phyloP scores from a whole-genome alignment of 2,888 invertebrate species.

The Venusia cambrica region DNA sequence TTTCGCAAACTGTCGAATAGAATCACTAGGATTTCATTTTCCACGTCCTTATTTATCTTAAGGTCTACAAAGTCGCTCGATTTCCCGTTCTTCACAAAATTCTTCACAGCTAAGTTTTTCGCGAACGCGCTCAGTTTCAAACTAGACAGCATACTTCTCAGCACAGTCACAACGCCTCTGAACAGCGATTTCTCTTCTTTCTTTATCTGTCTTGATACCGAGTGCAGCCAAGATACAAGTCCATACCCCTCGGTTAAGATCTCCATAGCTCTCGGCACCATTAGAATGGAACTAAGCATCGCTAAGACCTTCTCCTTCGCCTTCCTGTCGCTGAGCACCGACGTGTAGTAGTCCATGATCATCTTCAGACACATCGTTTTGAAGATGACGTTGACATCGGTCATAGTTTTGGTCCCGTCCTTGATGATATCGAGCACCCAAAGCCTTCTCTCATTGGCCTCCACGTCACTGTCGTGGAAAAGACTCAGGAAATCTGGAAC shows the following conservation, averaged over 20 bases:
- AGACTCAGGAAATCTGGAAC: slow-evolving; percentile 95
- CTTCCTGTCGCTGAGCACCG: slow-evolving; percentile 82
- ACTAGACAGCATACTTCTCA: slow-evolving; percentile 55
- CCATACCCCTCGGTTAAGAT: slow-evolving; percentile 85
- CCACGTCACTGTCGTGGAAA: slow-evolving; percentile 89
- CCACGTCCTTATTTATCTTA: slow-evolving; percentile 60
- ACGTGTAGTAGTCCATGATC: slow-evolving; percentile 86
- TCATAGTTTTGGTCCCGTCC: slow-evolving; percentile 87
- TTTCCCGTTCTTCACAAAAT: slow-evolving; percentile 27
- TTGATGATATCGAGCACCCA: slow-evolving; percentile 90
- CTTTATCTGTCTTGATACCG: slow-evolving; percentile 44
- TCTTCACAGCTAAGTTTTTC: slow-evolving; percentile 41
- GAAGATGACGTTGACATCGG: slow-evolving; percentile 87
- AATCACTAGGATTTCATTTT: slow-evolving; percentile 55
- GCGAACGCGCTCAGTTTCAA: slow-evolving; percentile 48
- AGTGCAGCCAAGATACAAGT: slow-evolving; percentile 85
- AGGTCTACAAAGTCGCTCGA: slow-evolving; percentile 44
- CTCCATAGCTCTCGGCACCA: slow-evolving; percentile 83
- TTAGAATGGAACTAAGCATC: slow-evolving; percentile 82
- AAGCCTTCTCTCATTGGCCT: slow-evolving; percentile 83
- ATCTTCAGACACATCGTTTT: slow-evolving; percentile 89
- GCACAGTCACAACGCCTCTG: slow-evolving; percentile 42
- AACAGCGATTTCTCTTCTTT: slow-evolving; percentile 48
- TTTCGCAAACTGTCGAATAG: slow-evolving; percentile 49
- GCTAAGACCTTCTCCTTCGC: slow-evolving; percentile 85